A percentile compares a stretch with the other conserved stretches of the same genome.
phyloP scores from a whole-genome alignment of 1,140 invertebrate genomes.

The Pinna nobilis region DNA sequence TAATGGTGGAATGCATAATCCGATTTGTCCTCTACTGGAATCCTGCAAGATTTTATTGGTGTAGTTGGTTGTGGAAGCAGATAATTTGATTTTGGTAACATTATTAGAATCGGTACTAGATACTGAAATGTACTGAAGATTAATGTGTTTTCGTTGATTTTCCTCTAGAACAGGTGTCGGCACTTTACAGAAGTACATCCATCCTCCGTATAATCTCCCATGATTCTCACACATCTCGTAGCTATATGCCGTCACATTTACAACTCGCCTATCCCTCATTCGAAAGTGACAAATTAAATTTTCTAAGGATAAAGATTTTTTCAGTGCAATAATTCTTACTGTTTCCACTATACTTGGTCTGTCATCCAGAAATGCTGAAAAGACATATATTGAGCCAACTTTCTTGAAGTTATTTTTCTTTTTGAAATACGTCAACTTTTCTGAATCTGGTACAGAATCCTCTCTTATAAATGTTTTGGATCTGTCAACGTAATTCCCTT shows the following conservation, averaged over 20 bases:
- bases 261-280: slow-evolving; percentile 5
- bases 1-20: slow-evolving; percentile 74
- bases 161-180: slow-evolving; percentile 30
- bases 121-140: background rate
- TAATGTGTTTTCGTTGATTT: background rate
- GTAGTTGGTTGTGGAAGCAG: background rate
- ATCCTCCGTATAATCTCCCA: slow-evolving; percentile 64
- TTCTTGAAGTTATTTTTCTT: slow-evolving; percentile 31
- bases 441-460: background rate
- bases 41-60: background rate
- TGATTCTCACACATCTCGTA: slow-evolving; percentile 73
- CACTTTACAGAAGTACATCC: slow-evolving; percentile 64
- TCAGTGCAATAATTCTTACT: slow-evolving; percentile 48
- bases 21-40: no score
- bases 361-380: slow-evolving; percentile 56
- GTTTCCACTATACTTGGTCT: slow-evolving; percentile 23
- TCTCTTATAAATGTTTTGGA: background rate
- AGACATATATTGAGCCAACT: slow-evolving; percentile 48
- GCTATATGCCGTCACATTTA: slow-evolving; percentile 36
- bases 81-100: slow-evolving; percentile 6
- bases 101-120: background rate
- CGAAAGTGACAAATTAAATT: slow-evolving; percentile 50
- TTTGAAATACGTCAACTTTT: background rate
- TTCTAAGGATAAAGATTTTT: slow-evolving; percentile 24
- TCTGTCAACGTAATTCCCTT: background rate